A percentile compares a stretch with the other conserved stretches of the same genome.
Conservation (phyloP, 2,888 invertebrate species). For the Andrena haemorrhoa region DNA sequence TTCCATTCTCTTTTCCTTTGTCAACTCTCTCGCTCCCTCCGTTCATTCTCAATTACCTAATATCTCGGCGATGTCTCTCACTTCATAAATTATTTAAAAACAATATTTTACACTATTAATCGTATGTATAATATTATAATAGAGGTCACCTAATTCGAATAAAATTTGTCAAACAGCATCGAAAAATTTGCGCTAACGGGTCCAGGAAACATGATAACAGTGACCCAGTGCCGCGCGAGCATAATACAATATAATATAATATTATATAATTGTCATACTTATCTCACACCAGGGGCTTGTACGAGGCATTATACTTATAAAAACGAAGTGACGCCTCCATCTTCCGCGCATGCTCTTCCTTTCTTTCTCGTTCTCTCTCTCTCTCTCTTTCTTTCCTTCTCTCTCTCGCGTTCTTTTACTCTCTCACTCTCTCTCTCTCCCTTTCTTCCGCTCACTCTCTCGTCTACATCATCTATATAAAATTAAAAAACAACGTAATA, state of each 20-base stretch:
- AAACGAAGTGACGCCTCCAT: constrained; percentile 70
- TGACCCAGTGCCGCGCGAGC: constrained; percentile 78
- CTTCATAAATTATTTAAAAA: constrained; percentile 82
- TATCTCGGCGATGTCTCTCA: constrained; percentile 73
- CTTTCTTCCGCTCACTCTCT: neutral
- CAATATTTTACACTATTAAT: constrained; percentile 82
- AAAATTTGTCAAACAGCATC: constrained; percentile 78
- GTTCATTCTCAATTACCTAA: constrained; percentile 62
- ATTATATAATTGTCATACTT: constrained; percentile 73
- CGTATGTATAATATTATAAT: constrained; percentile 78
- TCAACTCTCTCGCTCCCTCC: constrained; percentile 40
- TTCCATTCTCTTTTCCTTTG: constrained; percentile 45
- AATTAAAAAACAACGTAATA: constrained; percentile 85
- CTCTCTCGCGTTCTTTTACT: constrained; percentile 10
- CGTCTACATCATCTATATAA: constrained; percentile 82
- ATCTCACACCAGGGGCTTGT: constrained; percentile 82
- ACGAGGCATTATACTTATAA: constrained; percentile 79
- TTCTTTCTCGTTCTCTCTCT: constrained; percentile 11
- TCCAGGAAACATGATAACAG: constrained; percentile 82
- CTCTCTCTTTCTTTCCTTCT: constrained; percentile 58
- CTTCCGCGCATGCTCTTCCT: constrained; percentile 52
- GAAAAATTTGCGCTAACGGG: constrained; percentile 75
- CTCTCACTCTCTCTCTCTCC: neutral
- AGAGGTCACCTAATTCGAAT: constrained; percentile 79
- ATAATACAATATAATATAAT: constrained; percentile 70